phyloP scores from a whole-genome alignment of 2,113 vertebrate genomes.

The Cranoglanis bouderius region DNA sequence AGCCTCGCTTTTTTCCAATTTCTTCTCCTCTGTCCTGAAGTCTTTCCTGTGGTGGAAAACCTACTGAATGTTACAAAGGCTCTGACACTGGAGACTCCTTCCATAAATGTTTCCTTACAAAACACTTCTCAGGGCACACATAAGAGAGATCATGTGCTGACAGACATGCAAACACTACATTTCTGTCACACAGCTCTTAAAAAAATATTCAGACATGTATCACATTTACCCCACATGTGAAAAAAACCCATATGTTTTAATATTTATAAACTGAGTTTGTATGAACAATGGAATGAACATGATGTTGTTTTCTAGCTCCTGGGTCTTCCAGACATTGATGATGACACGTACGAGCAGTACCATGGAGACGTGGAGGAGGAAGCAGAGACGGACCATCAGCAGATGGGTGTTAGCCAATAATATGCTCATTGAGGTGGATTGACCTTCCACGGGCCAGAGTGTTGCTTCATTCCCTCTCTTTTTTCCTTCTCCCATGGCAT shows the following conservation, averaged over 20 bases:
- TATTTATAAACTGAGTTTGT: neutral
- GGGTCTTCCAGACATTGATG: constrained; percentile 94
- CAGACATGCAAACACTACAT: neutral
- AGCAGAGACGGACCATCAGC: constrained; percentile 94
- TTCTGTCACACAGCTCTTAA: neutral
- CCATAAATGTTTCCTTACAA: neutral
- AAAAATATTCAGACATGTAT: neutral
- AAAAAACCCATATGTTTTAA: no score
- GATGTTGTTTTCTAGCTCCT: constrained; percentile 77
- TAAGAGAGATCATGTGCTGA: neutral
- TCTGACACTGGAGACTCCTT: neutral
- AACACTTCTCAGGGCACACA: neutral
- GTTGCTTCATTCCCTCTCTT: constrained; percentile 43
- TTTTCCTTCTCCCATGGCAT: constrained; percentile 30
- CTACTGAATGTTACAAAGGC: neutral
- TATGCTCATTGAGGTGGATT: constrained; percentile 62
- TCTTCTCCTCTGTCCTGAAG: neutral
- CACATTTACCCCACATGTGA: no score
- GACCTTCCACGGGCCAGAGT: constrained; percentile 47
- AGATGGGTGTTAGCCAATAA: constrained; percentile 99
- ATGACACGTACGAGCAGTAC: constrained; percentile 94
- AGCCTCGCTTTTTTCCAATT: neutral
- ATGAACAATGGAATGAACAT: constrained; percentile 15
- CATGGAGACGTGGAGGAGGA: constrained; percentile 98
- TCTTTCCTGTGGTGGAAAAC: neutral